These are phyloP conservation scores for Drosophila triauraria DNA, from an alignment of 1,140 invertebrate species.

Conservation along the genomic window DNA sequence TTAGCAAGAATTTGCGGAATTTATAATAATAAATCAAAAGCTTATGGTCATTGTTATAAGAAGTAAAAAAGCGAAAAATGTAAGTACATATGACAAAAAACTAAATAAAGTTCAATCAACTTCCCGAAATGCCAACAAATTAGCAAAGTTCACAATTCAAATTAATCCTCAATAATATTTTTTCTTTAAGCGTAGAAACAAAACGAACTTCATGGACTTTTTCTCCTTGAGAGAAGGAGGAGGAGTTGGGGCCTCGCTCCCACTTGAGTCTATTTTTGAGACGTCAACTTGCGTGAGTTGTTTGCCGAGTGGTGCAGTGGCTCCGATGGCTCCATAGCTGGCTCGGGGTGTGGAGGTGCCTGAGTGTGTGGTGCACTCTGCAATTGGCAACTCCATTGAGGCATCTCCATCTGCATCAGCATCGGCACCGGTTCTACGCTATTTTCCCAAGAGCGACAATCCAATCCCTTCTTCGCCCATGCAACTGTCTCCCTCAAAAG, in stretches of 20 bases:
- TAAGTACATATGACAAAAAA: neutral
- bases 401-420: slow-evolving; percentile 38
- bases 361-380: slow-evolving; percentile 12
- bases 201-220: slow-evolving; percentile 41
- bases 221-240: slow-evolving; percentile 25
- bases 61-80: neutral
- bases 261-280: slow-evolving; percentile 72
- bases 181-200: slow-evolving; percentile 29
- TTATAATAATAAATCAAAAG: neutral
- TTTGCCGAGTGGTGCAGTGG: slow-evolving; percentile 24
- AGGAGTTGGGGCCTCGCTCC: slow-evolving; percentile 48
- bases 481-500: slow-evolving; percentile 31
- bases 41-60: neutral
- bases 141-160: neutral
- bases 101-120: neutral
- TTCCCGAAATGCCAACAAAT: neutral
- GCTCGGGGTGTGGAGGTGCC: neutral
- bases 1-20: neutral
- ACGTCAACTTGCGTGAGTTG: slow-evolving; percentile 44
- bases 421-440: slow-evolving; percentile 23
- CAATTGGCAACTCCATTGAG: slow-evolving; percentile 72
- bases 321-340: neutral
- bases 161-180: neutral
- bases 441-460: slow-evolving; percentile 63
- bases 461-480: slow-evolving; percentile 39